Percentiles rank a stretch among this genome's conserved stretches.
Conservation (phyloP, 2,797 vertebrate genomes). For the Oreortyx pictus region DNA sequence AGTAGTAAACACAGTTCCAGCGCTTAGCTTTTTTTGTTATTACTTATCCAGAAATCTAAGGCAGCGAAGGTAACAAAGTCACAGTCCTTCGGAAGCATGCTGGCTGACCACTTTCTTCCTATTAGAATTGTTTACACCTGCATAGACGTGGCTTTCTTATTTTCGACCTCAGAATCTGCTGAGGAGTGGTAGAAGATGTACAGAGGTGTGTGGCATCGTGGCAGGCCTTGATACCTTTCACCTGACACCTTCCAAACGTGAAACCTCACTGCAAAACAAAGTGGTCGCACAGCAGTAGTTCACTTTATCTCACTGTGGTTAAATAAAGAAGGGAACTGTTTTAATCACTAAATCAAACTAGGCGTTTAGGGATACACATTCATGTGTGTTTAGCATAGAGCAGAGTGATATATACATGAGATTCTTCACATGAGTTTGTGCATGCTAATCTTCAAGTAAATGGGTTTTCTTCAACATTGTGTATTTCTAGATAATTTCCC, state of each 20-base stretch:
- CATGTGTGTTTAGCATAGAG: not conserved
- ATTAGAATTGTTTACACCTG: not conserved
- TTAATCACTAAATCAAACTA: slow-evolving; percentile 25
- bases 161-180: not conserved
- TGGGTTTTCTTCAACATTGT: not conserved
- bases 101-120: not conserved
- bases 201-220: not conserved
- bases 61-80: not conserved
- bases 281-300: not conserved
- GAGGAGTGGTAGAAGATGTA: not conserved
- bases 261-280: slow-evolving; percentile 3
- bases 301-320: not conserved
- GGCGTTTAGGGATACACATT: not conserved
- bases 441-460: not conserved
- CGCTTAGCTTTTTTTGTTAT: not conserved
- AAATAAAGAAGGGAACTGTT: slow-evolving; percentile 42
- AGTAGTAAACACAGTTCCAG: not conserved
- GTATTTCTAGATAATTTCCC: not conserved
- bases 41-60: not conserved
- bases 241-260: not conserved
- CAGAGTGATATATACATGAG: not conserved
- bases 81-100: not conserved
- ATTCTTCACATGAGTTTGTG: not conserved
- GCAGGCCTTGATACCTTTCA: not conserved
- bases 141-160: not conserved